Evolutionary conservation across 2,113 vertebrate genomes (phyloP).

Genomic region (Forbesichthys papilliferus): DNA sequence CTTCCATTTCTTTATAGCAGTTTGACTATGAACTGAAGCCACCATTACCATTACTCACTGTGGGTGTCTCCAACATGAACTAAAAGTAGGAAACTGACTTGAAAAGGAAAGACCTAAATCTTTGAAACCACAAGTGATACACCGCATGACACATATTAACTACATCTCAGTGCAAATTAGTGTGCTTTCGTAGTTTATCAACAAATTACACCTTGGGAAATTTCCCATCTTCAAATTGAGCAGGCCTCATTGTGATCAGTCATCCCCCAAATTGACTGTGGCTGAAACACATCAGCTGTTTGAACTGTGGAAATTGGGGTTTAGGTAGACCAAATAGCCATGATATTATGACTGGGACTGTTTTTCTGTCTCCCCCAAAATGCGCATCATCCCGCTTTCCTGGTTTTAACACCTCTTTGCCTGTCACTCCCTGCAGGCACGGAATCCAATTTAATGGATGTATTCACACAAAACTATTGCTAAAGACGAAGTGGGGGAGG

Average conservation of each 20-base stretch:
- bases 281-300: conserved; percentile 65
- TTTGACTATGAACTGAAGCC: no score
- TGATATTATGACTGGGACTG: conserved; percentile 58
- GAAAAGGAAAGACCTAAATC: neutral
- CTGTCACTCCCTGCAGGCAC: conserved; percentile 65
- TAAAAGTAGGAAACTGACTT: no score
- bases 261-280: conserved; percentile 63
- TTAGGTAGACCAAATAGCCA: conserved; percentile 64
- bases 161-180: conserved; percentile 28
- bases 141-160: neutral
- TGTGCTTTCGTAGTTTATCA: conserved; percentile 37
- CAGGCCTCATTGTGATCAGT: conserved; percentile 51
- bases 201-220: conserved; percentile 31
- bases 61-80: no score
- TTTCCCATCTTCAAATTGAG: conserved; percentile 39
- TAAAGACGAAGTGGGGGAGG: conserved; percentile 41
- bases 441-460: conserved; percentile 77
- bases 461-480: conserved; percentile 70
- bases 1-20: no score
- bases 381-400: conserved; percentile 56
- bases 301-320: conserved; percentile 59
- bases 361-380: conserved; percentile 54
- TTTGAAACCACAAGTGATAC: neutral
- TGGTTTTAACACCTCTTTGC: conserved; percentile 53
- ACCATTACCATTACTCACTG: no score